Percentiles rank a stretch among this genome's conserved stretches.
These are phyloP conservation scores for Tetragonisca angustula DNA, from an alignment of 2,888 invertebrate genomes.

Conservation along the genomic window DNA sequence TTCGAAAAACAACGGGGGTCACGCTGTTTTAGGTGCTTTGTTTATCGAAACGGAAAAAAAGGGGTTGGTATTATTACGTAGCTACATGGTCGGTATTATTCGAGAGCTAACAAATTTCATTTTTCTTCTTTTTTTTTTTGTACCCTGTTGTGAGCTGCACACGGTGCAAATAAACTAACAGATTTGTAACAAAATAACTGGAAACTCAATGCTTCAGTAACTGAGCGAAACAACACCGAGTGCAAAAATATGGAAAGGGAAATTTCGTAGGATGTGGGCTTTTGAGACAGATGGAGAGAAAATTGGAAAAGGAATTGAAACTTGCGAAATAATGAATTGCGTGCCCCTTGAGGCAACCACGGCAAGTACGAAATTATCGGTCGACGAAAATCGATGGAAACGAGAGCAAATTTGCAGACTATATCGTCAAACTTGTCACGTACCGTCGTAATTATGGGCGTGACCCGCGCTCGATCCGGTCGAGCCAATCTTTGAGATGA, in stretches of 20 bases:
- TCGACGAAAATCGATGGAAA: constrained; percentile 20
- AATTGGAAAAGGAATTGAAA: background rate
- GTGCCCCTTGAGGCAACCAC: no score
- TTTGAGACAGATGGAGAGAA: background rate
- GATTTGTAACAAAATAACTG: background rate
- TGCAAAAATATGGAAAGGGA: background rate
- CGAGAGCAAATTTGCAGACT: constrained; percentile 33
- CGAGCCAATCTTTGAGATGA: constrained; percentile 64
- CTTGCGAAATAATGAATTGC: constrained; percentile 22
- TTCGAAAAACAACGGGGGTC: background rate
- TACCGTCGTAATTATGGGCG: constrained; percentile 63
- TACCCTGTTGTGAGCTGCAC: background rate
- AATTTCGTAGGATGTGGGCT: background rate
- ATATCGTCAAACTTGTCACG: constrained; percentile 64
- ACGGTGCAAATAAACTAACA: background rate
- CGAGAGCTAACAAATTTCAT: background rate
- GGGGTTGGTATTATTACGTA: background rate
- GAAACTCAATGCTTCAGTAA: no score
- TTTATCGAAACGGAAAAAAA: constrained; percentile 1
- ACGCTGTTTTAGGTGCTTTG: background rate
- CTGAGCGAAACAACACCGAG: no score
- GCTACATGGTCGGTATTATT: background rate
- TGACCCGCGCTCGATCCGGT: constrained; percentile 47
- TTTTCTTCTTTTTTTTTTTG: background rate
- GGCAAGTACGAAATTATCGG: constrained; percentile 34